Evolutionary conservation across 2,797 vertebrate species (phyloP).

Genomic region (Miichthys miiuy): DNA sequence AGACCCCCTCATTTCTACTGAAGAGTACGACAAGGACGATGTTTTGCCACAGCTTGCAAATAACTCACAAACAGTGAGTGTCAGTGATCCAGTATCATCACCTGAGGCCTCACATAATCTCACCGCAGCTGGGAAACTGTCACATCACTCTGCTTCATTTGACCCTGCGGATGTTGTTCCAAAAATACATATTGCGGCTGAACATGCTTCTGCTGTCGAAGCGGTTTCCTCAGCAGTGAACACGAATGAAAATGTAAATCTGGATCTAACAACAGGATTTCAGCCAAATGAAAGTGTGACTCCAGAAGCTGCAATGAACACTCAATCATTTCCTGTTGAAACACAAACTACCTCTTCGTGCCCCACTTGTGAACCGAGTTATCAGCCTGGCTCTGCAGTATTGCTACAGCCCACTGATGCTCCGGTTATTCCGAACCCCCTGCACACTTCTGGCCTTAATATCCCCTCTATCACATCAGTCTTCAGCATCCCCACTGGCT

Average conservation of each 20-base stretch:
- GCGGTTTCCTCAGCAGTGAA: not conserved
- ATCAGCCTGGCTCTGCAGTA: not conserved
- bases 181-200: slow-evolving; percentile 48
- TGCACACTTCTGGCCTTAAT: slow-evolving; percentile 46
- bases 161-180: slow-evolving; percentile 53
- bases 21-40: not conserved
- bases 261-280: not conserved
- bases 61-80: slow-evolving; percentile 5
- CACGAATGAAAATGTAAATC: not conserved
- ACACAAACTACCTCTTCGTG: not conserved
- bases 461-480: not conserved
- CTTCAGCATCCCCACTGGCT: slow-evolving; percentile 21
- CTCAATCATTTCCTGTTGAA: slow-evolving; percentile 15
- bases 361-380: slow-evolving; percentile 16
- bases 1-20: not conserved
- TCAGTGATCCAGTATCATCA: not conserved
- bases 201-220: slow-evolving; percentile 1
- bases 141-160: slow-evolving; percentile 24
- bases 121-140: slow-evolving; percentile 8
- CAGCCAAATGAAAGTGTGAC: not conserved
- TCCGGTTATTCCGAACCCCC: slow-evolving; percentile 34
- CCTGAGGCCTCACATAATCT: slow-evolving; percentile 7
- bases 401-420: slow-evolving; percentile 2
- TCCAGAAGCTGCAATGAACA: not conserved
- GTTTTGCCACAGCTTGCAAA: not conserved